These are phyloP conservation scores for Drosophila sordidapex DNA, from an alignment of 2,888 invertebrate genomes.

Conservation along the genomic window DNA sequence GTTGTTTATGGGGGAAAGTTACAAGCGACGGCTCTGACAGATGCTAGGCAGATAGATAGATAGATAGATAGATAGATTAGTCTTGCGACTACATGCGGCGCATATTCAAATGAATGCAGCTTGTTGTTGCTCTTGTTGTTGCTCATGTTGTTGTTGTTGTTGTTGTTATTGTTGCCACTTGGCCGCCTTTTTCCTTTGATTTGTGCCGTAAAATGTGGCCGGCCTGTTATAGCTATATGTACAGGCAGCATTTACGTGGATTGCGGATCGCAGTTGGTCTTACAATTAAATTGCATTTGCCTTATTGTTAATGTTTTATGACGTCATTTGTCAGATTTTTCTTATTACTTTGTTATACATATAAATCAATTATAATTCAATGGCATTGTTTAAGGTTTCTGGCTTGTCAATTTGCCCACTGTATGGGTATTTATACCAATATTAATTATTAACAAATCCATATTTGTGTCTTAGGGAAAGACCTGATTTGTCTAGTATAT, in stretches of 20 bases:
- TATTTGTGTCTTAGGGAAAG: conserved; percentile 13
- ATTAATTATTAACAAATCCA: conserved; percentile 57
- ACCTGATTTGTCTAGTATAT: conserved; percentile 1
- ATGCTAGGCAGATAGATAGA: conserved; percentile 74
- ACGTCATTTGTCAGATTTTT: conserved; percentile 49
- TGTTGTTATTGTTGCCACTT: conserved; percentile 54
- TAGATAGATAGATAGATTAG: conserved; percentile 57
- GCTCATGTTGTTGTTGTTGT: neutral
- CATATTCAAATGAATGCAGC: conserved; percentile 78
- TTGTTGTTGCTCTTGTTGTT: conserved; percentile 16
- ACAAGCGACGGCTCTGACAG: conserved; percentile 72
- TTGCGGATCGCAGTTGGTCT: conserved; percentile 24
- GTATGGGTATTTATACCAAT: conserved; percentile 52
- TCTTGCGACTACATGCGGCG: conserved; percentile 56
- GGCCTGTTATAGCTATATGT: conserved; percentile 41
- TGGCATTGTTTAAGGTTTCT: conserved; percentile 38
- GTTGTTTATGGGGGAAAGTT: conserved; percentile 79
- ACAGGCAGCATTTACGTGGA: conserved; percentile 35
- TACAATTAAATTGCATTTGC: conserved; percentile 63
- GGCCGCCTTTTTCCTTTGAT: conserved; percentile 77
- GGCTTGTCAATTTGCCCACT: conserved; percentile 36
- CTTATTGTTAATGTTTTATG: conserved; percentile 53
- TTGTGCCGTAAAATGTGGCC: conserved; percentile 61
- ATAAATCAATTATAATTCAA: conserved; percentile 26
- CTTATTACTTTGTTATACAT: neutral